These are phyloP conservation scores for Callinectes sapidus DNA, from an alignment of 2,888 invertebrate species.

Conservation along the genomic window DNA sequence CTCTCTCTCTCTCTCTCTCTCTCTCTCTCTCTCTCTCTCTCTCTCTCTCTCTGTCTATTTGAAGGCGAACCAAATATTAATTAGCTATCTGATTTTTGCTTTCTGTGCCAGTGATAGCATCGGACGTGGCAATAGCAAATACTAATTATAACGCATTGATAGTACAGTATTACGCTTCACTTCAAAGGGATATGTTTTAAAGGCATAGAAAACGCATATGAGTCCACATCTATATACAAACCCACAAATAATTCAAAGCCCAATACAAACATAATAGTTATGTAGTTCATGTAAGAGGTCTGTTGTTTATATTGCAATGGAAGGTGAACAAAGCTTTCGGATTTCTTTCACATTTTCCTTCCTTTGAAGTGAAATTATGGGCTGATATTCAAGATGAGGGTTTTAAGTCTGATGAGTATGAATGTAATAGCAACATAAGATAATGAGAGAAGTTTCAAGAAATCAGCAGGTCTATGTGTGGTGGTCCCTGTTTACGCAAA, in stretches of 20 bases:
- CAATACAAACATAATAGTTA: background rate
- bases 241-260: background rate
- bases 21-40: background rate
- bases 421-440: too few relatives aligned
- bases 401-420: too few relatives aligned
- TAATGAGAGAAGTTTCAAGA: too few relatives aligned
- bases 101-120: background rate
- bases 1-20: background rate
- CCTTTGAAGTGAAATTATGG: background rate
- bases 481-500: too few relatives aligned
- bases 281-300: background rate
- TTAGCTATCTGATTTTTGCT: background rate
- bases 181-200: background rate
- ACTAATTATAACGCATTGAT: constrained; percentile 20
- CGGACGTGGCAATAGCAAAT: background rate
- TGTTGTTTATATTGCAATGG: background rate
- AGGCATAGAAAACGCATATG: background rate
- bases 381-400: too few relatives aligned
- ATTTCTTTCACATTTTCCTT: background rate
- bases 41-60: background rate
- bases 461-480: too few relatives aligned
- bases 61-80: background rate
- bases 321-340: background rate
- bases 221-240: background rate
- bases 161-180: background rate